Evolutionary conservation across 2,888 invertebrate genomes (phyloP).

Genomic region (Eulithis testata): DNA sequence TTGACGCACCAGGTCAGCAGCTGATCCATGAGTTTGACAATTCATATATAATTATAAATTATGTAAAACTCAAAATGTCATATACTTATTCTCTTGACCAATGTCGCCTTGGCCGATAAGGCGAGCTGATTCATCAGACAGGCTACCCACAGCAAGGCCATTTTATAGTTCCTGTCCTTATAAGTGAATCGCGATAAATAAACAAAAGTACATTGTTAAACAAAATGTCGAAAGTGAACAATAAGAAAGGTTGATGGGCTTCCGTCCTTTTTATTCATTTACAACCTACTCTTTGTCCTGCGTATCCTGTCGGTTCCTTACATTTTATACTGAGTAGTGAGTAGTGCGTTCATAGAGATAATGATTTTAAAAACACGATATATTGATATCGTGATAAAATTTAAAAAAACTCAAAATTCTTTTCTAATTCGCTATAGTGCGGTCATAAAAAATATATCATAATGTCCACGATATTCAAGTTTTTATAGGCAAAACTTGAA

Average conservation of each 20-base stretch:
- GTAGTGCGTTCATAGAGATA: constrained; percentile 11
- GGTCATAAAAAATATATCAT: too few relatives aligned
- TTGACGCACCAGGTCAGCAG: too few relatives aligned
- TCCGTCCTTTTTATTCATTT: constrained; percentile 63
- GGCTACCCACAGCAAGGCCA: constrained; percentile 22
- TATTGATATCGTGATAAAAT: too few relatives aligned
- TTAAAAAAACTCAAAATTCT: too few relatives aligned
- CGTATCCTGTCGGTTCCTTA: constrained; percentile 54
- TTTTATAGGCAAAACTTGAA: too few relatives aligned
- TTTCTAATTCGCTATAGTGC: too few relatives aligned
- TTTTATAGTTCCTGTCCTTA: constrained; percentile 24
- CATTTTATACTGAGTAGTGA: constrained; percentile 16
- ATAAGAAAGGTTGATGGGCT: constrained; percentile 57
- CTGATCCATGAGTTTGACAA: not conserved
- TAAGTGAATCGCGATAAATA: constrained; percentile 46
- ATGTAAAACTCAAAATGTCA: not conserved
- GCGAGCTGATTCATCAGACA: constrained; percentile 19
- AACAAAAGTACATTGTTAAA: constrained; percentile 49
- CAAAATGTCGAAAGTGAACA: constrained; percentile 53
- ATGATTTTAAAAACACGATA: too few relatives aligned
- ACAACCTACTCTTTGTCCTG: constrained; percentile 56
- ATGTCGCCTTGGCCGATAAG: not conserved
- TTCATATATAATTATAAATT: too few relatives aligned
- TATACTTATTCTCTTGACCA: not conserved
- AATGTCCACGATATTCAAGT: too few relatives aligned